phyloP scores from a whole-genome alignment of 2,113 vertebrate genomes.

The Hemiscyllium ocellatum region DNA sequence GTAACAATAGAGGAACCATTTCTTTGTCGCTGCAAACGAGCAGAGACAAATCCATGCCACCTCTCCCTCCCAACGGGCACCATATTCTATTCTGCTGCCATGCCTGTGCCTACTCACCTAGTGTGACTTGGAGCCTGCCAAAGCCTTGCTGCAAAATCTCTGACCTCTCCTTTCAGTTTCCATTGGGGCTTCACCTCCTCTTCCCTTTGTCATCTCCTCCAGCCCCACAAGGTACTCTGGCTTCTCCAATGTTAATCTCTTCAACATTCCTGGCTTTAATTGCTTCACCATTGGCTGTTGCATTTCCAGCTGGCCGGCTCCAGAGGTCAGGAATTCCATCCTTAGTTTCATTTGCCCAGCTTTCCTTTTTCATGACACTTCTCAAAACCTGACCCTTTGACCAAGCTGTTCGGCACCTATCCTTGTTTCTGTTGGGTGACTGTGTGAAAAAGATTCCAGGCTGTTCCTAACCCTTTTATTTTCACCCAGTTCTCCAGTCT shows the following conservation, averaged over 20 bases:
- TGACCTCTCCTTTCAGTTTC: background rate
- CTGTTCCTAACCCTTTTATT: background rate
- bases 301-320: background rate
- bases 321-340: background rate
- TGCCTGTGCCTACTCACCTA: background rate
- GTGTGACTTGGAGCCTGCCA: background rate
- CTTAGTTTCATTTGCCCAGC: background rate
- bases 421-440: background rate
- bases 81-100: background rate
- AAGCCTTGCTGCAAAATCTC: background rate
- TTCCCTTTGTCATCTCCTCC: background rate
- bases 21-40: background rate
- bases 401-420: background rate
- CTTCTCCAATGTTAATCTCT: background rate
- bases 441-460: background rate
- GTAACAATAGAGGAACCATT: background rate
- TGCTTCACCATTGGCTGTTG: background rate
- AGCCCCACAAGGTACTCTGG: background rate
- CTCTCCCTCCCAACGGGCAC: background rate
- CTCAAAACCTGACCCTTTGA: background rate
- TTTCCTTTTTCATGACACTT: background rate
- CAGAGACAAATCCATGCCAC: background rate
- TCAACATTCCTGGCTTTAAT: background rate
- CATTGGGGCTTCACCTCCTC: background rate
- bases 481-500: background rate